Evolutionary conservation across 2,113 vertebrate genomes (phyloP).

Genomic region (Erythrocercus mccallii): DNA sequence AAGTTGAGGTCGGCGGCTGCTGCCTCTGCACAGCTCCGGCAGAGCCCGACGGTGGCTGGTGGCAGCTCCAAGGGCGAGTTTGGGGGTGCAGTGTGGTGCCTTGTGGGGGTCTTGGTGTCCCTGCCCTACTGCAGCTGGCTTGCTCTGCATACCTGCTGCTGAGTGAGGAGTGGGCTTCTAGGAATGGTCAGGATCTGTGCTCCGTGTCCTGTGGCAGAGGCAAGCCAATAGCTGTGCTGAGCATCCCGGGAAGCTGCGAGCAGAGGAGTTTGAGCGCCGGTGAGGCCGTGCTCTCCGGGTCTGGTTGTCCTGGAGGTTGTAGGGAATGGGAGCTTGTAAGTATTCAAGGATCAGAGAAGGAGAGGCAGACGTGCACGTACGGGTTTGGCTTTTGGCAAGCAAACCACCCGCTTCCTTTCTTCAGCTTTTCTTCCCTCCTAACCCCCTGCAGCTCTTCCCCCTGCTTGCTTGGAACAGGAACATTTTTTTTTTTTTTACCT

Average conservation of each 20-base stretch:
- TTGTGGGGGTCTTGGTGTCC: background rate
- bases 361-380: background rate
- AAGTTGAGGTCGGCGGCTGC: conserved; percentile 16
- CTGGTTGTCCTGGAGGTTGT: background rate
- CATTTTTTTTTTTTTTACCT: background rate
- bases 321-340: conserved; percentile 37
- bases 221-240: background rate
- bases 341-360: conserved; percentile 31
- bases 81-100: background rate
- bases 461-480: conserved; percentile 40
- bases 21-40: background rate
- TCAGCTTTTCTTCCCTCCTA: conserved; percentile 42
- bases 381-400: conserved; percentile 42
- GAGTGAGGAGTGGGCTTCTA: background rate
- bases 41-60: background rate
- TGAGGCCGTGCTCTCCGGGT: conserved; percentile 20
- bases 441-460: conserved; percentile 16
- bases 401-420: conserved; percentile 54
- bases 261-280: background rate
- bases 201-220: background rate
- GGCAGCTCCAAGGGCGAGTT: background rate
- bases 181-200: background rate
- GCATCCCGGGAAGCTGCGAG: conserved; percentile 14
- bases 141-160: background rate
- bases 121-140: background rate